phyloP scores from a whole-genome alignment of 2,113 vertebrate genomes.

The Atlantisia rogersi region DNA sequence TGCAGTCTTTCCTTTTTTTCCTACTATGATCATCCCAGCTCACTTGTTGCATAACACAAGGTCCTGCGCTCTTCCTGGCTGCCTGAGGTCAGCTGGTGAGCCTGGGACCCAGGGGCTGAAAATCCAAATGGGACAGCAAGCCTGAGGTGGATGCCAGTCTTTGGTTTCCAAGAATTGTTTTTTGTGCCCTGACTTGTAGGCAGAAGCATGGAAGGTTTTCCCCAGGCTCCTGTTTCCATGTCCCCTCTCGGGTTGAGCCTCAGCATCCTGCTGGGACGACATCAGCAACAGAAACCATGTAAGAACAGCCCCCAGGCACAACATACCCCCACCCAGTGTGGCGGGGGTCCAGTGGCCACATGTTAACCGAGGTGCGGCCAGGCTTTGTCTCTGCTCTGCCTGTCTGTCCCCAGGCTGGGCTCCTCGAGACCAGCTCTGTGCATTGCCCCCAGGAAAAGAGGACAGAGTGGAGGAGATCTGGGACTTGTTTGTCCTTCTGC shows the following conservation, averaged over 20 bases:
- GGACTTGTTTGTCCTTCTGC: background rate
- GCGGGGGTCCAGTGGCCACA: background rate
- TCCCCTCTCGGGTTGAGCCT: background rate
- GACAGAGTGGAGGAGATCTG: background rate
- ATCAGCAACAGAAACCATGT: background rate
- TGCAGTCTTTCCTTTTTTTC: background rate
- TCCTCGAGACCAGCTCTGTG: background rate
- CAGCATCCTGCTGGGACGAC: background rate
- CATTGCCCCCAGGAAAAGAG: background rate
- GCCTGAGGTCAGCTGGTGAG: background rate
- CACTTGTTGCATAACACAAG: background rate
- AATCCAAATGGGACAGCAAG: background rate
- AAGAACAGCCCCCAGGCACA: fast-evolving
- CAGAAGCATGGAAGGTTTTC: background rate
- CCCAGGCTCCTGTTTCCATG: background rate
- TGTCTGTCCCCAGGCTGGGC: background rate
- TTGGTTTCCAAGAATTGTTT: background rate
- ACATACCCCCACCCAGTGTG: fast-evolving
- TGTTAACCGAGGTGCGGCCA: fast-evolving
- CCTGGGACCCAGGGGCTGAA: fast-evolving
- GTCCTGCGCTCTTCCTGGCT: background rate
- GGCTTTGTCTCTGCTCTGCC: background rate
- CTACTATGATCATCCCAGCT: background rate
- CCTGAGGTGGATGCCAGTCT: background rate
- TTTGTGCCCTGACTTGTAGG: fast-evolving